Conservation (phyloP, 2,888 invertebrate genomes). For the Arrhopalites spinosus region DNA sequence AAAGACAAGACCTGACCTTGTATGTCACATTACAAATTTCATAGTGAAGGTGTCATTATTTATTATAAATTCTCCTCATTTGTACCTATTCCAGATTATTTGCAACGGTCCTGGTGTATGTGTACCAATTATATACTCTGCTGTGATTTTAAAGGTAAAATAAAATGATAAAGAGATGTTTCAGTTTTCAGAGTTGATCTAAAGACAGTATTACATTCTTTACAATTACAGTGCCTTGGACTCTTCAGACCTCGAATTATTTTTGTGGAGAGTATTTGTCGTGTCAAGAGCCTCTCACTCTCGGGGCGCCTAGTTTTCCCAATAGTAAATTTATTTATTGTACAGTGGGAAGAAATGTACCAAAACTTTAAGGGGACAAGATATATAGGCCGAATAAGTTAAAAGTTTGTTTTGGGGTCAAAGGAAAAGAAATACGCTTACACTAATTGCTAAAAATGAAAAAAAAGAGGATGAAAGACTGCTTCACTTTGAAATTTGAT, state of each 20-base stretch:
- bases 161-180: neutral
- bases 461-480: too few relatives aligned
- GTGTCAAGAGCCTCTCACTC: slow-evolving; percentile 86
- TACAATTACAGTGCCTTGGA: slow-evolving; percentile 61
- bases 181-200: neutral
- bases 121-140: slow-evolving; percentile 70
- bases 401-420: neutral
- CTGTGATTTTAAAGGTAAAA: slow-evolving; percentile 32
- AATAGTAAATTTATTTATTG: slow-evolving; percentile 82
- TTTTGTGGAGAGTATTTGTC: slow-evolving; percentile 93
- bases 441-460: too few relatives aligned
- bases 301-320: slow-evolving; percentile 84
- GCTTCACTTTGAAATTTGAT: too few relatives aligned
- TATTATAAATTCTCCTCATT: neutral
- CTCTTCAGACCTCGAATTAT: slow-evolving; percentile 74
- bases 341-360: slow-evolving; percentile 87
- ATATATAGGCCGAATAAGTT: slow-evolving; percentile 58
- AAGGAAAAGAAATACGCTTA: too few relatives aligned
- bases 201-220: neutral
- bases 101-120: slow-evolving; percentile 98
- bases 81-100: slow-evolving; percentile 64
- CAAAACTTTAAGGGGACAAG: slow-evolving; percentile 70
- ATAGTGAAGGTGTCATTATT: slow-evolving; percentile 34
- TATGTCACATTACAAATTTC: slow-evolving; percentile 38
- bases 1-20: slow-evolving; percentile 73